These are phyloP conservation scores for Lymantria monacha DNA, from an alignment of 2,888 invertebrate species.

Conservation along the genomic window DNA sequence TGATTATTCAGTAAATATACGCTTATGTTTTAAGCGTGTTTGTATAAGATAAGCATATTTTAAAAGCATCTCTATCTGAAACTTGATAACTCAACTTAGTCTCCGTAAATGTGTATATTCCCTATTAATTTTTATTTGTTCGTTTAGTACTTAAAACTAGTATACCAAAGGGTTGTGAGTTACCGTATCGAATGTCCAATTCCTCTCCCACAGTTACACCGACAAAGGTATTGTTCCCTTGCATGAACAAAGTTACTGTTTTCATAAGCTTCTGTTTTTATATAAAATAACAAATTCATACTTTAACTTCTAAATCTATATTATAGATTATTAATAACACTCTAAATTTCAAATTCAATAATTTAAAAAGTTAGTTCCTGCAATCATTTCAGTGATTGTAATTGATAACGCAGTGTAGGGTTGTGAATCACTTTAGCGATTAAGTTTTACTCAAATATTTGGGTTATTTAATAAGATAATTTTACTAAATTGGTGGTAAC, in stretches of 20 bases:
- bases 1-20: background rate
- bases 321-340: no score
- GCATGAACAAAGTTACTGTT: conserved; percentile 1
- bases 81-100: conserved; percentile 34
- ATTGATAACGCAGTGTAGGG: no score
- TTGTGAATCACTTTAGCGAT: no score
- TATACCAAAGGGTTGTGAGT: conserved; percentile 48
- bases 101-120: conserved; percentile 36
- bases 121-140: conserved; percentile 53
- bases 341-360: no score
- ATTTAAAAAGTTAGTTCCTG: no score
- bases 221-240: background rate
- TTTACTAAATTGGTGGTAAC: no score
- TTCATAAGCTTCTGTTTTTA: background rate
- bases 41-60: conserved; percentile 11
- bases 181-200: conserved; percentile 58
- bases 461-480: no score
- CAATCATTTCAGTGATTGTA: no score
- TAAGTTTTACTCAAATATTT: no score
- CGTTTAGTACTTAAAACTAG: conserved; percentile 47
- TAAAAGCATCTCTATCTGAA: conserved; percentile 23
- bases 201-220: conserved; percentile 49
- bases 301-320: no score
- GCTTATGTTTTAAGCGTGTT: conserved; percentile 12
- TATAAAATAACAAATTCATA: no score